Conservation (phyloP, 2,888 invertebrate genomes). For the Brachyopa scutellaris region DNA sequence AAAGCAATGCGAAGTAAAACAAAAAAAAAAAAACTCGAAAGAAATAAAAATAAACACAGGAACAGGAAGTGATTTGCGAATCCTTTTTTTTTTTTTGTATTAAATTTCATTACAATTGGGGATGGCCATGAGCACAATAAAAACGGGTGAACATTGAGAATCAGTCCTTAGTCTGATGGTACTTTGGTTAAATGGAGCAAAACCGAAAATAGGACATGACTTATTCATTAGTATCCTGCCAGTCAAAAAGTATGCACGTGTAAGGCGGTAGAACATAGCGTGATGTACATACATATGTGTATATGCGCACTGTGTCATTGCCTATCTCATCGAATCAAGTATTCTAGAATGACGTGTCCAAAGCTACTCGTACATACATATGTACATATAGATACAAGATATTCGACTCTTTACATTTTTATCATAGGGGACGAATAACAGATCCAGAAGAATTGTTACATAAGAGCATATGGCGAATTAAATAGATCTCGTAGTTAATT, state of each 20-base stretch:
- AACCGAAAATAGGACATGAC: conserved; percentile 50
- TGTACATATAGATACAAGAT: not conserved
- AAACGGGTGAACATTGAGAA: no score
- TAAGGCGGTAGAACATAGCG: not conserved
- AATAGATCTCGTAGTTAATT: conserved; percentile 32
- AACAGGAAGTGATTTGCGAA: conserved; percentile 28
- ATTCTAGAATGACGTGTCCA: no score
- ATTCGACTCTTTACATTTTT: not conserved
- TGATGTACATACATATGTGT: not conserved
- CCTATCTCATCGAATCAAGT: conserved; percentile 17
- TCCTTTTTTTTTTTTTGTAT: conserved; percentile 14
- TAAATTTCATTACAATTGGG: conserved; percentile 21
- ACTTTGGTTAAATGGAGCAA: not conserved
- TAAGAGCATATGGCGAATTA: conserved; percentile 2
- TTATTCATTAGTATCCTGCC: conserved; percentile 57
- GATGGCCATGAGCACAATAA: not conserved
- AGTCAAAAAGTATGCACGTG: conserved; percentile 40
- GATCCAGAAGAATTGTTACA: conserved; percentile 20
- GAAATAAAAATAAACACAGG: not conserved
- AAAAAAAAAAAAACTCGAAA: not conserved
- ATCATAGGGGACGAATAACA: conserved; percentile 28
- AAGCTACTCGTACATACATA: no score
- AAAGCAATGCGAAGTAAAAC: not conserved
- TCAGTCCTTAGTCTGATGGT: not conserved
- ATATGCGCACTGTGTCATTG: conserved; percentile 6